Conservation (phyloP, 1,140 invertebrate species). For the Sesamia nonagrioides region DNA sequence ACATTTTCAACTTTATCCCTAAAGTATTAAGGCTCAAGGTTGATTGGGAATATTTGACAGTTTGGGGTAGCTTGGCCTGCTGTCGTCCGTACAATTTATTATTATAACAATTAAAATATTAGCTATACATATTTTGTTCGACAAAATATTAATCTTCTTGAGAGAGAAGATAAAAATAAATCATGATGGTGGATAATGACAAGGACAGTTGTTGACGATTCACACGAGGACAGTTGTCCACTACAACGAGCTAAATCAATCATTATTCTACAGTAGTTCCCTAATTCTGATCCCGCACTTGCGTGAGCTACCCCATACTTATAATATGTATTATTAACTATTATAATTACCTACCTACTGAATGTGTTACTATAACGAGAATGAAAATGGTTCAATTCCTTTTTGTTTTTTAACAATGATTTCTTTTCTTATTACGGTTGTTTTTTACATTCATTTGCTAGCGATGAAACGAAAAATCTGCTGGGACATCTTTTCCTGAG, state of each 20-base stretch:
- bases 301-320: conserved; percentile 43
- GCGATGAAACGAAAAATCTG: not conserved
- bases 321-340: conserved; percentile 30
- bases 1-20: no score
- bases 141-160: not conserved
- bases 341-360: conserved; percentile 31
- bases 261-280: conserved; percentile 24
- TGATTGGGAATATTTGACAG: no score
- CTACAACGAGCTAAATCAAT: conserved; percentile 16
- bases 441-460: not conserved
- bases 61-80: no score
- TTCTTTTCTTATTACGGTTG: not conserved
- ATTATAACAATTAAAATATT: not conserved
- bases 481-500: no score
- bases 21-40: no score
- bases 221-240: conserved; percentile 5
- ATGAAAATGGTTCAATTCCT: conserved; percentile 28
- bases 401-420: not conserved
- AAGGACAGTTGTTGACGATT: not conserved
- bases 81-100: no score
- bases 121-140: not conserved
- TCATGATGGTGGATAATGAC: not conserved
- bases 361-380: not conserved
- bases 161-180: not conserved
- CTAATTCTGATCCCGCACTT: conserved; percentile 46